Conservation (phyloP, 2,797 vertebrate species). For the Sarcophilus harrisii region DNA sequence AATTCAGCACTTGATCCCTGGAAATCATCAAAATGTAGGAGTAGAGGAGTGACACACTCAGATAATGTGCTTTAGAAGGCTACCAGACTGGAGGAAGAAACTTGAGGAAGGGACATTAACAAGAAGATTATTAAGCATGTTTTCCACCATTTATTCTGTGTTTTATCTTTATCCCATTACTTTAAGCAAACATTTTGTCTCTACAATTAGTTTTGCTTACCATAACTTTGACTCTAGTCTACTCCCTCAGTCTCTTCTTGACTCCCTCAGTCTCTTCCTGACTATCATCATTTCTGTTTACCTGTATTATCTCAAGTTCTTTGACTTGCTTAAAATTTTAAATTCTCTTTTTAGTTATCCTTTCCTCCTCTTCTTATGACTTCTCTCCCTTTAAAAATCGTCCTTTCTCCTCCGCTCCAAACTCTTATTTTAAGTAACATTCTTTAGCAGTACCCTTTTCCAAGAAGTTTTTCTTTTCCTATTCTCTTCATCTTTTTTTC, state of each 20-base stretch:
- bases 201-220: neutral
- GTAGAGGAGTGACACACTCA: neutral
- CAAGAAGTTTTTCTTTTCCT: neutral
- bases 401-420: neutral
- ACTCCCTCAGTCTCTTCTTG: neutral
- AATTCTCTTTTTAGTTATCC: neutral
- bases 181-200: neutral
- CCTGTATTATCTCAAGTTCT: neutral
- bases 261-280: neutral
- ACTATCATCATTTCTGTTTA: neutral
- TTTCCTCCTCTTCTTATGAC: neutral
- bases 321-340: neutral
- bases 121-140: neutral
- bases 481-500: neutral
- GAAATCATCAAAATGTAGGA: neutral
- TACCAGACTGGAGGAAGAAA: neutral
- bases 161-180: neutral
- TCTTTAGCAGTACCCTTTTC: neutral
- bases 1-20: neutral
- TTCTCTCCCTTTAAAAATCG: neutral
- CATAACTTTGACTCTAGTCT: neutral
- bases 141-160: neutral
- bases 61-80: neutral
- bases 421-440: neutral
- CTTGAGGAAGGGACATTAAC: neutral